Base-by-base conservation (phyloP, 1,140 invertebrate genomes). In the Drosophila pruinosa region DNA sequence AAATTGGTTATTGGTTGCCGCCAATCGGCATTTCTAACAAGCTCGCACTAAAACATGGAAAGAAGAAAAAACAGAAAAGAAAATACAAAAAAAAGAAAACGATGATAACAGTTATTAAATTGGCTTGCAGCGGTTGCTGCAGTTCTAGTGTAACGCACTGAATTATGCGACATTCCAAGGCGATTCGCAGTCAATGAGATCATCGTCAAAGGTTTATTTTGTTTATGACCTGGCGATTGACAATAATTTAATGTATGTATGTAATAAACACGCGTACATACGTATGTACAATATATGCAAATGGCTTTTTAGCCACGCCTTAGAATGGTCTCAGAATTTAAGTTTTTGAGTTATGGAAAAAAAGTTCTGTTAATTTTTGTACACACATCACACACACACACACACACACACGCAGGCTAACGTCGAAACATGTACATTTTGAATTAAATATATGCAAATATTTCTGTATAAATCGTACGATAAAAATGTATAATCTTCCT, bases 141-240 rank as follows among this genome's bases (percentile, higher is more conserved):
- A 52, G n/a, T 34, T 15, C 15, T 24, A 24, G 15, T 48, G 31
- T 14, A 10, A 4, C n/a, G 22, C 38, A 8, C 8, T 15, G 14
- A 7, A 22, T 43, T 57, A 21, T 45, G 56, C 19, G 41, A 47
- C 26, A 59, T 59, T 59, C 56, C 56, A 47, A 59, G 41, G 38
- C 19, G 17, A 36, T 38, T 48, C 14, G 3, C 22, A 7, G n/a
- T 5, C 24, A 39, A 47, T 70, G 67, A 64, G 50, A 70, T 70
- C 67, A 70, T 63, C 59, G 22, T 31, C 4, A 48, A 48, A 53
- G 41, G 14, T 41, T 43, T 45, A 26, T 19, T 58, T 54, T 63
- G 26, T 45, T 69, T 53, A 36, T 43, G 57, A 52, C 28, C 36
- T 31, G 28, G 4, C 2, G 5, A 59, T 34, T 34, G n/a, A 34